A percentile compares a stretch with the other conserved stretches of the same genome.
Conservation (phyloP, 1,140 invertebrate species). For the Orius laevigatus region DNA sequence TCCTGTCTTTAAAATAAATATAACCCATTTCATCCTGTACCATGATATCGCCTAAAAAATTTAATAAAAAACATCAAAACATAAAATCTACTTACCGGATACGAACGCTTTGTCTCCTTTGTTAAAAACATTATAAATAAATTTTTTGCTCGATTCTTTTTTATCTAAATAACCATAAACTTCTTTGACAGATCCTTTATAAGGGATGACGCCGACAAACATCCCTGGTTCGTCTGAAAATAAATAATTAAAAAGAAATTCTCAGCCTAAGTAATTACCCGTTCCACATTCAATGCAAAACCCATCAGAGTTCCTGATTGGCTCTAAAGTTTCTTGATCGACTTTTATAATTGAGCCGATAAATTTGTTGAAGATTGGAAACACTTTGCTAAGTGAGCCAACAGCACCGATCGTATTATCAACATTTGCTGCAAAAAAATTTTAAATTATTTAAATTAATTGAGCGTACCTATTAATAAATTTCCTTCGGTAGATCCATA, state of each 20-base stretch:
- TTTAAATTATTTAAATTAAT: neutral
- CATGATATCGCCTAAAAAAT: constrained; percentile 69
- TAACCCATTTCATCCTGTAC: constrained; percentile 84
- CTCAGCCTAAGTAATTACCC: constrained; percentile 25
- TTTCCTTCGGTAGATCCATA: constrained; percentile 98
- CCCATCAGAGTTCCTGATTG: constrained; percentile 43
- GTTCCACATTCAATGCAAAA: constrained; percentile 41
- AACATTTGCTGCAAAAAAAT: constrained; percentile 63
- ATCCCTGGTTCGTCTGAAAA: constrained; percentile 76
- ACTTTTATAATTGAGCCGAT: constrained; percentile 60
- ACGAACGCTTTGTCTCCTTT: constrained; percentile 84
- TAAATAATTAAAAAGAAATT: neutral
- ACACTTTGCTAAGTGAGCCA: constrained; percentile 85
- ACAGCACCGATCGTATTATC: constrained; percentile 85
- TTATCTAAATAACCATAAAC: constrained; percentile 86
- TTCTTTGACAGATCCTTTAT: constrained; percentile 58
- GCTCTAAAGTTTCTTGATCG: constrained; percentile 65
- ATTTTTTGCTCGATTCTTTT: constrained; percentile 82
- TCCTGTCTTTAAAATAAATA: constrained; percentile 89
- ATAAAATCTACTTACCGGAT: constrained; percentile 42
- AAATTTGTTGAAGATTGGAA: constrained; percentile 69
- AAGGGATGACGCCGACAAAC: constrained; percentile 89
- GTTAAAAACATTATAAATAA: constrained; percentile 73
- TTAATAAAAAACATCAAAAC: neutral
- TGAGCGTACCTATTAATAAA: constrained; percentile 64